phyloP scores from a whole-genome alignment of 2,797 vertebrate genomes.

The Myripristis jacobus region DNA sequence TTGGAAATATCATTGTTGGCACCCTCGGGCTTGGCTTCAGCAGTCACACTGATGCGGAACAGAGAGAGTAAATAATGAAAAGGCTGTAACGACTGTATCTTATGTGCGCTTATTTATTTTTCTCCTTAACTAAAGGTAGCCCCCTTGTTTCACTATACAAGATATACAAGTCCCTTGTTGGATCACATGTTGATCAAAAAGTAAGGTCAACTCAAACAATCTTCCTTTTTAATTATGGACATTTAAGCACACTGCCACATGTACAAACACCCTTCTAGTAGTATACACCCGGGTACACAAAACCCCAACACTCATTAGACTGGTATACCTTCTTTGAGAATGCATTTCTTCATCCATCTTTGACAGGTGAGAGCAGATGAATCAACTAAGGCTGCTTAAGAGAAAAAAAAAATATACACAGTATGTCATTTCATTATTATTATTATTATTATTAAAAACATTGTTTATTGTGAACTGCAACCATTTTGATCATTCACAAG shows the following conservation, averaged over 20 bases:
- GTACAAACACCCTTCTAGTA: not conserved
- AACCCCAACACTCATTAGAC: not conserved
- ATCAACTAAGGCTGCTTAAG: conserved; percentile 15
- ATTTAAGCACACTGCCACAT: not conserved
- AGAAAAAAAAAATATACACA: conserved; percentile 1
- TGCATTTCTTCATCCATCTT: conserved; percentile 68
- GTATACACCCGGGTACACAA: not conserved
- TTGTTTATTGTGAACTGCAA: too few relatives aligned
- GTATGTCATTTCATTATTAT: too few relatives aligned
- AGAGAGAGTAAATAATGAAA: conserved; percentile 10
- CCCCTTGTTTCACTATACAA: not conserved
- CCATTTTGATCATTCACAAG: not conserved
- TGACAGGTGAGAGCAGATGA: conserved; percentile 43
- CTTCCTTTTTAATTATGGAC: not conserved
- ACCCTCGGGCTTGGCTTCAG: conserved; percentile 51
- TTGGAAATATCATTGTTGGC: conserved; percentile 28
- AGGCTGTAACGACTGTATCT: too few relatives aligned
- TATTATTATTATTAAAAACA: too few relatives aligned
- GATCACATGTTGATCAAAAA: too few relatives aligned
- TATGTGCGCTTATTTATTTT: conserved; percentile 1
- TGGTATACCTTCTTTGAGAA: conserved; percentile 68
- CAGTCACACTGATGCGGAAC: conserved; percentile 50
- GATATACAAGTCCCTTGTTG: too few relatives aligned
- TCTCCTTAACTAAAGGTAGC: too few relatives aligned
- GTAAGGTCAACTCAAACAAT: not conserved